Conservation (phyloP, 2,113 vertebrate genomes). For the Coturnix japonica region DNA sequence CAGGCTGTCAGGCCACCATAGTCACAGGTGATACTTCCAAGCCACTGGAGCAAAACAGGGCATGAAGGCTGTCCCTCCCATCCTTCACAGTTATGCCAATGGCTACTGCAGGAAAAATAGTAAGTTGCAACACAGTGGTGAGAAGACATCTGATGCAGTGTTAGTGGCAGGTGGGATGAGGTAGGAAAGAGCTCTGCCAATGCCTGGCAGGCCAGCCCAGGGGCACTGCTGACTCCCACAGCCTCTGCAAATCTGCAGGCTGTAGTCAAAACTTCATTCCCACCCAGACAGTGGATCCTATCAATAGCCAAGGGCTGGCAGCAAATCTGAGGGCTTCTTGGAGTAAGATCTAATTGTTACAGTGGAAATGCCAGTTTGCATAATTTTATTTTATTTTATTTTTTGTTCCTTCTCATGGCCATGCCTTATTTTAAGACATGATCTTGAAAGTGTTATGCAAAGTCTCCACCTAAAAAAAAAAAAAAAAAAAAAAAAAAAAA, state of each 20-base stretch:
- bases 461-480: neutral
- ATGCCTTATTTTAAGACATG: neutral
- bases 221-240: neutral
- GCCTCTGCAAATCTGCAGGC: neutral
- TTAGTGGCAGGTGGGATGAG: neutral
- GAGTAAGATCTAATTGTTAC: neutral
- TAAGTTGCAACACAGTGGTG: accelerated
- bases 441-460: neutral
- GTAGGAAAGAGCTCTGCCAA: neutral
- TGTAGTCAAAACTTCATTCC: neutral
- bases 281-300: neutral
- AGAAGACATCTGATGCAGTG: neutral
- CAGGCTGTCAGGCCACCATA: neutral
- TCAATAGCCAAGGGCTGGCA: neutral
- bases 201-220: neutral
- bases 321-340: neutral
- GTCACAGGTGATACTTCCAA: neutral
- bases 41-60: neutral
- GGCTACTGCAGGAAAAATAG: neutral
- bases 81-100: neutral
- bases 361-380: neutral
- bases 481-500: neutral
- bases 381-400: neutral
- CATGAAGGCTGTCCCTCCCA: neutral
- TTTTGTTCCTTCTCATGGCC: neutral